Evolutionary conservation across 2,797 vertebrate genomes (phyloP).

Genomic region (Astyanax mexicanus): DNA sequence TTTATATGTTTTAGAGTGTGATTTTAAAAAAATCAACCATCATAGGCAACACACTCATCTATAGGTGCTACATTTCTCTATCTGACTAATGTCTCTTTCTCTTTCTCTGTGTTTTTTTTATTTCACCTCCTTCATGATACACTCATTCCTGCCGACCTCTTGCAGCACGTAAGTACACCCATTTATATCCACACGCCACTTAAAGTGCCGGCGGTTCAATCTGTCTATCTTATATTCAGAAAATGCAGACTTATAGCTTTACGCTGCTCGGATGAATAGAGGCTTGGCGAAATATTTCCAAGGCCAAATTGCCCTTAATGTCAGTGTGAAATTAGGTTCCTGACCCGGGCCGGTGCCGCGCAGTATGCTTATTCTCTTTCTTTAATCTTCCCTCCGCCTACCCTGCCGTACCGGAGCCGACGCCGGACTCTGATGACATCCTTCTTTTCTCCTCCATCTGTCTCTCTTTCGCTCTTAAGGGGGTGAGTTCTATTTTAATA

Average conservation of each 20-base stretch:
- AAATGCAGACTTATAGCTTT: constrained; percentile 77
- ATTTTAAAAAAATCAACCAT: constrained; percentile 20
- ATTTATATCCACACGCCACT: constrained; percentile 87
- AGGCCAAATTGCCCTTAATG: constrained; percentile 87
- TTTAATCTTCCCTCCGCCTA: constrained; percentile 79
- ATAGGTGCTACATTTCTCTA: background rate
- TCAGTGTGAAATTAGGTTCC: constrained; percentile 91
- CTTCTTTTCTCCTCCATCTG: constrained; percentile 48
- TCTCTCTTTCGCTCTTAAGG: constrained; percentile 79
- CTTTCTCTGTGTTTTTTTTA: constrained; percentile 1
- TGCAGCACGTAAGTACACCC: constrained; percentile 85
- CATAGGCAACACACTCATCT: background rate
- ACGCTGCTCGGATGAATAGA: constrained; percentile 85
- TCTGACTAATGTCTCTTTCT: constrained; percentile 20
- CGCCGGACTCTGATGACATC: constrained; percentile 81
- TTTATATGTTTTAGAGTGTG: background rate
- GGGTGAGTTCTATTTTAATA: constrained; percentile 89
- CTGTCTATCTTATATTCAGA: constrained; percentile 85
- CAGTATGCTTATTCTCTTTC: constrained; percentile 82
- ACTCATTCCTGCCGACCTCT: constrained; percentile 79
- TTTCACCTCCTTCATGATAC: constrained; percentile 68
- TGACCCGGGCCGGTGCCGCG: constrained; percentile 84
- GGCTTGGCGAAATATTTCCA: constrained; percentile 87
- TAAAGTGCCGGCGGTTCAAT: constrained; percentile 86
- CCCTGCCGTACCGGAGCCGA: constrained; percentile 78